These are phyloP conservation scores for Oplegnathus fasciatus DNA, from an alignment of 2,113 vertebrate genomes.

Conservation along the genomic window DNA sequence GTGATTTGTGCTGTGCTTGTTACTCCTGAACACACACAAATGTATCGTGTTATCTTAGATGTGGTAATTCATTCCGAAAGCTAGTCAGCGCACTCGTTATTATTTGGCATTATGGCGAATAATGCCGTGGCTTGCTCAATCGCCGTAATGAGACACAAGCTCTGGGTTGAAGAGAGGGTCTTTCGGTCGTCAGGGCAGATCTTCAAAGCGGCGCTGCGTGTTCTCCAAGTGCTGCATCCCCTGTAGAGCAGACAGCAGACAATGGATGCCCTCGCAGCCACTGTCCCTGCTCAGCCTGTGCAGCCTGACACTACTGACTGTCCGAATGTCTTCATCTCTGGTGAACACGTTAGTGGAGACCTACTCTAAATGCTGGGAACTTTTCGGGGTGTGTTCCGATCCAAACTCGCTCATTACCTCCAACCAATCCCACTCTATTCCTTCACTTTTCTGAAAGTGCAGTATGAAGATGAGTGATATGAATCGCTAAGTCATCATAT, in stretches of 20 bases:
- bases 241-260: constrained; percentile 33
- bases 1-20: neutral
- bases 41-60: neutral
- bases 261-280: constrained; percentile 51
- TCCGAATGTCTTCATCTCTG: constrained; percentile 51
- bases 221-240: constrained; percentile 39
- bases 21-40: neutral
- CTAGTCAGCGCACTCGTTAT: neutral
- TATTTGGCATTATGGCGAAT: constrained; percentile 52
- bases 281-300: constrained; percentile 42
- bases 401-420: neutral
- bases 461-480: neutral
- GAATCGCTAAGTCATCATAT: neutral
- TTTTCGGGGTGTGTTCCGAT: constrained; percentile 15
- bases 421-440: neutral
- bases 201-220: constrained; percentile 55
- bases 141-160: constrained; percentile 41
- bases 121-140: constrained; percentile 34
- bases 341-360: constrained; percentile 7
- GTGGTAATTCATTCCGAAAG: constrained; percentile 1
- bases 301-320: constrained; percentile 3
- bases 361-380: constrained; percentile 12
- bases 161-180: constrained; percentile 39
- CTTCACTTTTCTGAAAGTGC: neutral
- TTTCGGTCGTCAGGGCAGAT: constrained; percentile 43